phyloP scores from a whole-genome alignment of 2,888 invertebrate genomes.

The Cheilosia urbana region DNA sequence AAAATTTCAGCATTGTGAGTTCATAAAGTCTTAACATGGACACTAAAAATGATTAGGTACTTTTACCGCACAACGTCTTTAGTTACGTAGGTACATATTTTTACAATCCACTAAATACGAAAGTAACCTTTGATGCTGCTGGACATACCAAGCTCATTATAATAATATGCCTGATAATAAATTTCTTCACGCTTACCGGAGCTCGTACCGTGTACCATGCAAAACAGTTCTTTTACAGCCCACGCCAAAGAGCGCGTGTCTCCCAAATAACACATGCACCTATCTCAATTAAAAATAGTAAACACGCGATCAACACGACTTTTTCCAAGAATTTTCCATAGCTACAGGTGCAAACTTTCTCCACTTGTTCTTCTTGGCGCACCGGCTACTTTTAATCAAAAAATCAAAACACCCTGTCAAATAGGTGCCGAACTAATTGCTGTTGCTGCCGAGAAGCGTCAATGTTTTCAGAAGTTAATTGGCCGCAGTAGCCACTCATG shows the following conservation, averaged over 20 bases:
- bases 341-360: slow-evolving; percentile 12
- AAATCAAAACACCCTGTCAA: slow-evolving; percentile 35
- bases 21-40: too few species aligned
- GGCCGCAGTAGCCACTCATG: slow-evolving; percentile 17
- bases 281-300: slow-evolving; percentile 22
- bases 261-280: background rate
- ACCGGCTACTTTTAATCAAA: slow-evolving; percentile 34
- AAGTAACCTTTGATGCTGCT: too few species aligned
- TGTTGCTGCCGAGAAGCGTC: background rate
- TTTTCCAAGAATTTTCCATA: slow-evolving; percentile 9
- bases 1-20: too few species aligned
- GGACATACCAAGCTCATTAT: too few species aligned
- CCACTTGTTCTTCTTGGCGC: background rate
- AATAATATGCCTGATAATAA: too few species aligned
- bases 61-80: too few species aligned
- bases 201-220: background rate
- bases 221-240: background rate
- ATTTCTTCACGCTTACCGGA: too few species aligned
- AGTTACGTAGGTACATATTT: too few species aligned
- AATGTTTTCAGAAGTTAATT: slow-evolving; percentile 41
- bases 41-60: too few species aligned
- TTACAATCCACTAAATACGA: too few species aligned
- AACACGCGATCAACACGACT: slow-evolving; percentile 24
- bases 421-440: slow-evolving; percentile 12
- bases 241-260: too few species aligned